A percentile compares a stretch with the other conserved stretches of the same genome.
Evolutionary conservation across 2,113 vertebrate genomes (phyloP).

Genomic region (Misgurnus anguillicaudatus): DNA sequence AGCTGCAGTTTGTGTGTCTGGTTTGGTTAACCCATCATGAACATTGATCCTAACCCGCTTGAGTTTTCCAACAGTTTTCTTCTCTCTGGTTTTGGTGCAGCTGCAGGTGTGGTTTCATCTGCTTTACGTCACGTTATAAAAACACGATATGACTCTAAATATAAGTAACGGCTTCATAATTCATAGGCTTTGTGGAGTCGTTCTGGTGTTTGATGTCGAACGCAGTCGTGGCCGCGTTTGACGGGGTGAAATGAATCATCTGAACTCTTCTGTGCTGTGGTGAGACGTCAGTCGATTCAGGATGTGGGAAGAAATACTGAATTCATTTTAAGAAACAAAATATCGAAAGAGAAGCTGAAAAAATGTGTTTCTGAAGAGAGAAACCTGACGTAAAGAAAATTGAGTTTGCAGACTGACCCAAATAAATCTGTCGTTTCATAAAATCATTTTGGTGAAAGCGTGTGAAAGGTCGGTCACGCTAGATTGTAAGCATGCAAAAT

Average conservation of each 20-base stretch:
- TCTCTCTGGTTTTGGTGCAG: neutral
- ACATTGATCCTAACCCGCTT: neutral
- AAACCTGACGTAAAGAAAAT: neutral
- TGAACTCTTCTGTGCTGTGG: neutral
- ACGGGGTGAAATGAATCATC: neutral
- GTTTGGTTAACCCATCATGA: constrained; percentile 31
- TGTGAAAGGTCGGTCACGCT: no score
- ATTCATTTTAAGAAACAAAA: neutral
- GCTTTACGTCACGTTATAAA: constrained; percentile 10
- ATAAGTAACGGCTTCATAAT: neutral
- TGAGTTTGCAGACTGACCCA: constrained; percentile 25
- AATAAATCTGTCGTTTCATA: constrained; percentile 11
- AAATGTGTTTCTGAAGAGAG: neutral
- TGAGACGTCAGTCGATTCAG: neutral
- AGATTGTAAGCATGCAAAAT: no score
- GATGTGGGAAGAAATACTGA: constrained; percentile 1
- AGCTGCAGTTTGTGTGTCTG: neutral
- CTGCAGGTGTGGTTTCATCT: constrained; percentile 6
- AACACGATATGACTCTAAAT: neutral
- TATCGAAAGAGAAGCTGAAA: neutral
- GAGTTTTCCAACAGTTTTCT: neutral
- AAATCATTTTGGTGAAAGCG: constrained; percentile 31
- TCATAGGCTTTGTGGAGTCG: neutral
- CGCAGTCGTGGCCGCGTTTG: neutral
- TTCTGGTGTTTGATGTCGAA: neutral